Conservation (phyloP, 2,113 vertebrate species). For the Pholis gunnellus region DNA sequence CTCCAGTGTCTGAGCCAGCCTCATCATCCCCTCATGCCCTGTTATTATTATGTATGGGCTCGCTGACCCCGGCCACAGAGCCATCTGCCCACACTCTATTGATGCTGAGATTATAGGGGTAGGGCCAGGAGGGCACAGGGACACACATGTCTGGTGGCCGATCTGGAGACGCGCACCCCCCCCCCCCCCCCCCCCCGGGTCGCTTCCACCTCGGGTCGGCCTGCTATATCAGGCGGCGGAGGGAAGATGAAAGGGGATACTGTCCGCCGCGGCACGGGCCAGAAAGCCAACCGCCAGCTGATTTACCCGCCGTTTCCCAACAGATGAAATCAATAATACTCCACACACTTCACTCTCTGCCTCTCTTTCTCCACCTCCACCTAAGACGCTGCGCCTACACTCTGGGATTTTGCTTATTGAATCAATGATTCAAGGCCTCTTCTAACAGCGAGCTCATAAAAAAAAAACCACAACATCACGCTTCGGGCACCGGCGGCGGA, state of each 20-base stretch:
- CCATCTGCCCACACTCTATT: constrained; percentile 75
- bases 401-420: constrained; percentile 19
- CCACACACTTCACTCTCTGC: not conserved
- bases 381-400: constrained; percentile 16
- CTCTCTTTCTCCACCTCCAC: constrained; percentile 16
- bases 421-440: constrained; percentile 54
- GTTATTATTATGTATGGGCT: constrained; percentile 48
- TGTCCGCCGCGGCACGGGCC: not conserved
- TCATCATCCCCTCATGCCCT: constrained; percentile 67
- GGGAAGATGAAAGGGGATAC: constrained; percentile 39
- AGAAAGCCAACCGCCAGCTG: constrained; percentile 42
- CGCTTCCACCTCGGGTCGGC: not conserved
- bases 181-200: not conserved
- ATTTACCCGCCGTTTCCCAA: constrained; percentile 54
- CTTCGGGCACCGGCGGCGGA: not conserved
- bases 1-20: constrained; percentile 58
- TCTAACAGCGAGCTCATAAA: constrained; percentile 44
- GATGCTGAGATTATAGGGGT: constrained; percentile 63
- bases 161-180: constrained; percentile 20
- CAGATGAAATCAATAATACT: constrained; percentile 51
- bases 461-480: constrained; percentile 19
- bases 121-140: constrained; percentile 53
- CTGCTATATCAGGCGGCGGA: constrained; percentile 30
- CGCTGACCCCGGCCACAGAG: constrained; percentile 44
- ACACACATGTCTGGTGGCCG: constrained; percentile 51